Percentiles rank a stretch among this genome's conserved stretches.
Evolutionary conservation across 1,140 invertebrate genomes (phyloP).

Genomic region (Drosophila sucinea): DNA sequence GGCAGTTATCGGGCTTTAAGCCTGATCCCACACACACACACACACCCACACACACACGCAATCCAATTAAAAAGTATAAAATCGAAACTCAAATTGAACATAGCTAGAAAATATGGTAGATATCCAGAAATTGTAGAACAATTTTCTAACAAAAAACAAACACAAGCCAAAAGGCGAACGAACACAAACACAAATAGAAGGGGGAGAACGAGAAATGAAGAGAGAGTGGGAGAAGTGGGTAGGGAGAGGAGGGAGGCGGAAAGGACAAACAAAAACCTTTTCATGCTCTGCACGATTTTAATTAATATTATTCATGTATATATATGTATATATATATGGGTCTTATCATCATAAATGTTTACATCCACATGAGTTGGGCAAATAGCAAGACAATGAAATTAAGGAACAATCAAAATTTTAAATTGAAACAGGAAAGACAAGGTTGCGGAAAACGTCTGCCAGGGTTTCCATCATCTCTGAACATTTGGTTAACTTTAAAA

Average conservation of each 20-base stretch:
- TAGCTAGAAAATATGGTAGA: conserved; percentile 5
- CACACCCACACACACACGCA: not conserved
- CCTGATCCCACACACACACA: not conserved
- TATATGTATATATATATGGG: not conserved
- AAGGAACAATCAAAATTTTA: not conserved
- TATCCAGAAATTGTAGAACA: conserved; percentile 19
- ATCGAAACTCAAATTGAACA: conserved; percentile 12
- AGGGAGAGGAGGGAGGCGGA: conserved; percentile 56
- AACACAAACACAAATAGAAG: not conserved
- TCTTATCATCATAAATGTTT: conserved; percentile 6
- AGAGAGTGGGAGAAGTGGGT: conserved; percentile 12
- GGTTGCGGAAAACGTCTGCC: not conserved
- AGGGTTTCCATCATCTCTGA: too few relatives aligned
- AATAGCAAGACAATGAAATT: not conserved
- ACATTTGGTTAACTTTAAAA: too few relatives aligned
- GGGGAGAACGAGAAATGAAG: not conserved
- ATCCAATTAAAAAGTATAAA: conserved; percentile 13
- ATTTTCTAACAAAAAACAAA: conserved; percentile 75
- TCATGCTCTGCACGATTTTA: conserved; percentile 81
- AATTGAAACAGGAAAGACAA: not conserved
- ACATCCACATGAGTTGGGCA: not conserved
- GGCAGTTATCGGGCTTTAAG: conserved; percentile 5
- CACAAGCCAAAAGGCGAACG: conserved; percentile 23
- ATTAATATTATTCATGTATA: conserved; percentile 76
- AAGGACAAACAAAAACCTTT: conserved; percentile 47